Evolutionary conservation across 2,113 vertebrate genomes (phyloP), one percentile per base, ranked within the genome.

Genomic region (Dipodomys ordii): DNA sequence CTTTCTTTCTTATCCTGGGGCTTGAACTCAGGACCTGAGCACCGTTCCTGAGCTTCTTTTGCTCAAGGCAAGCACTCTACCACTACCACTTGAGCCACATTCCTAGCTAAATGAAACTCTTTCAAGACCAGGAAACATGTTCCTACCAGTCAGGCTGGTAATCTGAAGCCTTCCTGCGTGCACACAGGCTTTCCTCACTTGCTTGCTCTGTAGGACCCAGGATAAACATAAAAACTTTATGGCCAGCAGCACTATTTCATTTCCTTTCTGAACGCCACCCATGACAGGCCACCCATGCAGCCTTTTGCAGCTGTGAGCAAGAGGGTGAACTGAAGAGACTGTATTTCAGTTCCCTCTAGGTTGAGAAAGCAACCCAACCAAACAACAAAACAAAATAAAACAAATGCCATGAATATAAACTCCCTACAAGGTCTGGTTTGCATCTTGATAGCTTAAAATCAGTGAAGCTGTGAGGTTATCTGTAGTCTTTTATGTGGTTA

Each of bases 281-380:
- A 10, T 10, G 68, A 72, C n/a, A 93, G 89, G 78, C 93, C 78
- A 90, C 86, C 93, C 95, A 62, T 7, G 78, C 16, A 32, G 84
- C 16, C 60, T 39, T 2, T 22, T 32, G 73, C 68, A 72, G 94
- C 73, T 4, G 16, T 0, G 2, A 82, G 68, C 30, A 5, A 71
- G 53, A 32, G 60, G 7, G 27, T 23, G 67, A 67, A 65, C 72
- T 1, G 4, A 65, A 77, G 64, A 23, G 19, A 25, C 32, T 7
- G 0, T 49, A 18, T 60, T 77, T 83, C 67, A 32, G 2, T 53
- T 32, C 39, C 53, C 53, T 81, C 35, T 18, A 0, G 23, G 72
- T 3, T 7, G 49, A 85, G 84, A 91, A 95, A 39, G 30, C 74
- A 68, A 82, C 80, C 22, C 69, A 46, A 72, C n/a, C 87, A 46